Evolutionary conservation across 2,888 invertebrate genomes (phyloP).

Genomic region (Neoaliturus tenellus): DNA sequence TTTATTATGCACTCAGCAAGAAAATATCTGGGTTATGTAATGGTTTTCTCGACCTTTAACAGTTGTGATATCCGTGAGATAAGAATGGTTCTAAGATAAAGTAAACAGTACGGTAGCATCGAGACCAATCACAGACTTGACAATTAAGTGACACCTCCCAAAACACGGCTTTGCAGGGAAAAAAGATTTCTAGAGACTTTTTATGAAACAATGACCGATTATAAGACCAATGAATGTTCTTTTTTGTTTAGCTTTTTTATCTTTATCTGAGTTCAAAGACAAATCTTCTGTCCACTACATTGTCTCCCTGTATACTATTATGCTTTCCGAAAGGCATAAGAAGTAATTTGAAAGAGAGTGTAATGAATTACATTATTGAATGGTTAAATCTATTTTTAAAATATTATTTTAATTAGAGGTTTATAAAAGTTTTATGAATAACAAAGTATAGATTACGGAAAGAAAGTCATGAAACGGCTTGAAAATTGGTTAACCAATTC

Average conservation of each 20-base stretch:
- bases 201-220: neutral
- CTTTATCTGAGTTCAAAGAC: neutral
- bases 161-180: neutral
- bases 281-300: neutral
- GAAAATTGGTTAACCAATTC: too few relatives aligned
- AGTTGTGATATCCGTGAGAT: neutral
- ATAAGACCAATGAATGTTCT: neutral
- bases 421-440: too few relatives aligned
- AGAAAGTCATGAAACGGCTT: too few relatives aligned
- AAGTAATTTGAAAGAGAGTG: too few relatives aligned
- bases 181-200: neutral
- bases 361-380: too few relatives aligned
- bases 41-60: neutral
- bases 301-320: too few relatives aligned
- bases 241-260: neutral
- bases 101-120: neutral
- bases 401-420: too few relatives aligned
- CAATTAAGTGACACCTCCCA: neutral
- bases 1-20: too few relatives aligned
- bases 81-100: neutral
- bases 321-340: too few relatives aligned
- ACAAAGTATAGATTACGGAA: too few relatives aligned
- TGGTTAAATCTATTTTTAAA: too few relatives aligned
- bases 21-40: neutral
- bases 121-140: neutral